A percentile compares a stretch with the other conserved stretches of the same genome.
These are phyloP conservation scores for Acanthurus tractus DNA, from an alignment of 2,797 vertebrate genomes.

Conservation along the genomic window DNA sequence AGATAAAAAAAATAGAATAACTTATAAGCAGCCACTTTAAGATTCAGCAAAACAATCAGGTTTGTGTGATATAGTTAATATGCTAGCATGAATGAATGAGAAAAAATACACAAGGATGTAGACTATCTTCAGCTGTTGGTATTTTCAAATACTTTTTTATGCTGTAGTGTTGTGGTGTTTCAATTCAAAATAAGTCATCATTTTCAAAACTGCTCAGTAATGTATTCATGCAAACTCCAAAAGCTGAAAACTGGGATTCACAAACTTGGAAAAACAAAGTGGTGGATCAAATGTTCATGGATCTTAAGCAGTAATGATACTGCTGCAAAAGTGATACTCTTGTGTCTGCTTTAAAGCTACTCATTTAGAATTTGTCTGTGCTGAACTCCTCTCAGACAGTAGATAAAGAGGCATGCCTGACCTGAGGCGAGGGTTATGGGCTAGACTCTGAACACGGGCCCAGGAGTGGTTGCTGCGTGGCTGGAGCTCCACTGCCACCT, in stretches of 20 bases:
- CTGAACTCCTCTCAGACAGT: background rate
- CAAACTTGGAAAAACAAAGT: no score
- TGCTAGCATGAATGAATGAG: no score
- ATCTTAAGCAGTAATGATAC: background rate
- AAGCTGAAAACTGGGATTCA: background rate
- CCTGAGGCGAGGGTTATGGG: conserved; percentile 98
- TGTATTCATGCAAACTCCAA: background rate
- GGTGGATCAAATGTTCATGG: background rate
- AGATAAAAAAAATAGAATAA: conserved; percentile 16
- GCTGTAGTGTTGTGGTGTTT: background rate
- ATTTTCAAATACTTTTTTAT: background rate
- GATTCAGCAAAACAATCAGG: background rate
- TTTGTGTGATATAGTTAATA: no score
- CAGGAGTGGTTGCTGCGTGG: conserved; percentile 96
- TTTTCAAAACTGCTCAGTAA: background rate
- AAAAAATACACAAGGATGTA: background rate
- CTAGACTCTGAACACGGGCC: conserved; percentile 97
- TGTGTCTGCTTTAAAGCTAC: background rate
- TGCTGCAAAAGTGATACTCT: background rate
- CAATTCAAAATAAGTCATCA: background rate
- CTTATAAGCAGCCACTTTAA: background rate
- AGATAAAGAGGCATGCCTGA: conserved; percentile 61
- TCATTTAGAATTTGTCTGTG: background rate
- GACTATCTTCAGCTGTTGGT: background rate
- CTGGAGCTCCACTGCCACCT: conserved; percentile 95